phyloP scores from a whole-genome alignment of 2,797 vertebrate species.

The Spinus pinus region DNA sequence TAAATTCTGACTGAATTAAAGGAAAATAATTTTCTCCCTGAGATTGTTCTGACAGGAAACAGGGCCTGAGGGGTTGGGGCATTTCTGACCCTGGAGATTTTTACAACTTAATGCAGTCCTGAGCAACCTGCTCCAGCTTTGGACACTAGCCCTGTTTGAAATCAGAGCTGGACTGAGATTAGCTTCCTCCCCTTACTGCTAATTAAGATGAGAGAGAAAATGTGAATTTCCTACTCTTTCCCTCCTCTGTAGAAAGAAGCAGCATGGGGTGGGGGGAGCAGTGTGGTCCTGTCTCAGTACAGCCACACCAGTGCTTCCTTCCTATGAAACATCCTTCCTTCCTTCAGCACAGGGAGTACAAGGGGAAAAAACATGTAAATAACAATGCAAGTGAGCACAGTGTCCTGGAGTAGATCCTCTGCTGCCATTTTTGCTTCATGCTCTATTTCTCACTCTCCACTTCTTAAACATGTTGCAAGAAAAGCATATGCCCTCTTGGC shows the following conservation, averaged over 20 bases:
- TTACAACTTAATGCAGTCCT: background rate
- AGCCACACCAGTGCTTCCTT: conserved; percentile 13
- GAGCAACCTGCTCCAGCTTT: background rate
- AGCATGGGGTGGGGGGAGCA: background rate
- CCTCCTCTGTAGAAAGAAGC: background rate
- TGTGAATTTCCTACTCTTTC: background rate
- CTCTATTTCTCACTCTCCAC: background rate
- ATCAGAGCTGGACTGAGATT: background rate
- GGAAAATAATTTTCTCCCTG: background rate
- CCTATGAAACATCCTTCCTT: conserved; percentile 44
- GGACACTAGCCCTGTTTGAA: background rate
- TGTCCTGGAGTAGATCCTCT: background rate
- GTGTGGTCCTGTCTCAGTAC: background rate
- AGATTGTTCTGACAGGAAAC: background rate
- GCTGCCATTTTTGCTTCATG: background rate
- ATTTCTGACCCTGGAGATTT: background rate
- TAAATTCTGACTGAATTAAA: background rate
- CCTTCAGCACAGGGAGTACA: background rate
- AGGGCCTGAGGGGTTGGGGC: background rate
- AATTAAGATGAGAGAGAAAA: background rate
- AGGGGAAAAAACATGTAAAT: background rate
- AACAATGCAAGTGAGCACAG: background rate
- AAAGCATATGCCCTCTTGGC: background rate
- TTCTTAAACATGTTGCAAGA: background rate
- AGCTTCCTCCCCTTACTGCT: background rate